Percentiles rank a stretch among this genome's conserved stretches.
phyloP scores from a whole-genome alignment of 2,113 vertebrate genomes.

The Rhynchomys soricoides region DNA sequence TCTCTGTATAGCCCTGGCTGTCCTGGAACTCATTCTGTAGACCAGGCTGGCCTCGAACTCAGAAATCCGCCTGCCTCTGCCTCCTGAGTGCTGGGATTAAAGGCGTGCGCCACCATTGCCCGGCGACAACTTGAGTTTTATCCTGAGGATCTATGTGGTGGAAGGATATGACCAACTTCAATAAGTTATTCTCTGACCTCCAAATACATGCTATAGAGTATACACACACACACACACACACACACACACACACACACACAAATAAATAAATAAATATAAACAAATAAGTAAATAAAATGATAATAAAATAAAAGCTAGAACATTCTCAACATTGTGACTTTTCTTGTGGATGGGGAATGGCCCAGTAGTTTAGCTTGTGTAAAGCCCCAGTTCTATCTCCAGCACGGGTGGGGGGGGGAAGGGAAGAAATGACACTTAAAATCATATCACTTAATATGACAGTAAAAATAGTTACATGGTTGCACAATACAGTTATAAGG shows the following conservation, averaged over 20 bases:
- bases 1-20: too few species aligned
- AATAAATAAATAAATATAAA: neutral
- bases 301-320: neutral
- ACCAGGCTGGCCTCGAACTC: too few species aligned
- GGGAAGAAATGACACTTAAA: neutral
- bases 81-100: too few species aligned
- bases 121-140: neutral
- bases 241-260: neutral
- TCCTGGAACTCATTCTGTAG: too few species aligned
- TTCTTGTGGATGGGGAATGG: neutral
- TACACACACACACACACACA: neutral
- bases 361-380: neutral
- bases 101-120: too few species aligned
- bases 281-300: neutral
- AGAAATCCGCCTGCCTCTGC: too few species aligned
- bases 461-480: neutral
- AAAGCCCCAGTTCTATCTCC: neutral
- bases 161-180: neutral
- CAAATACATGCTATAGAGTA: neutral
- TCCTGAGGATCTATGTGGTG: too few species aligned
- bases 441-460: neutral
- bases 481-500: neutral
- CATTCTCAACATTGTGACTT: neutral
- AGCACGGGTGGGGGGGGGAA: too few species aligned
- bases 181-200: neutral